A percentile compares a stretch with the other conserved stretches of the same genome.
Evolutionary conservation across 2,888 invertebrate genomes (phyloP).

Genomic region (Phengaris arion): DNA sequence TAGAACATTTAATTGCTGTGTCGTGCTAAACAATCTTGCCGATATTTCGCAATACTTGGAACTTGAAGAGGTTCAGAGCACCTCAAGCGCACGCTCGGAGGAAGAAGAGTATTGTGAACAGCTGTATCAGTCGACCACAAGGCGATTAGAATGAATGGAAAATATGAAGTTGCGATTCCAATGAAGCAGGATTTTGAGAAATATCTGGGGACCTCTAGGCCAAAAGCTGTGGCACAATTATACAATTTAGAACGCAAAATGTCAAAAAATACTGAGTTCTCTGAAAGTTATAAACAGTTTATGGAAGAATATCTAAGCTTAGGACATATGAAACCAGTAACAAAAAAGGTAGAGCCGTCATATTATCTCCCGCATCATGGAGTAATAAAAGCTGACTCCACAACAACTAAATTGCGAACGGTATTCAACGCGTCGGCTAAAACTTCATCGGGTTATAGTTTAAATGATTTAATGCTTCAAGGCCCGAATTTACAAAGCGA

Average conservation of each 20-base stretch:
- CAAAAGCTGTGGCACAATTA: neutral
- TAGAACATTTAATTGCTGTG: too few species aligned
- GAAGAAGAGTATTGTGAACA: neutral
- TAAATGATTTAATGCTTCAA: constrained; percentile 17
- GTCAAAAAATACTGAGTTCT: constrained; percentile 5
- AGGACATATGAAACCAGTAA: constrained; percentile 16
- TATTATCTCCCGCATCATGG: constrained; percentile 23
- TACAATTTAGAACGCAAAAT: constrained; percentile 15
- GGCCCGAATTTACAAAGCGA: constrained; percentile 1
- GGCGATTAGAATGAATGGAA: too few species aligned
- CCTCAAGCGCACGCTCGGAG: too few species aligned
- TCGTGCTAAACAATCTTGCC: too few species aligned
- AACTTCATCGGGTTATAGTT: constrained; percentile 22
- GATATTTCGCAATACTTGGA: neutral
- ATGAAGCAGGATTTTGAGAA: too few species aligned
- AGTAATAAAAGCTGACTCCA: constrained; percentile 27
- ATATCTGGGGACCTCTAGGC: too few species aligned
- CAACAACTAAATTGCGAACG: constrained; percentile 25
- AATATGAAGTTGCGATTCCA: too few species aligned
- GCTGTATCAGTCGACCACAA: too few species aligned
- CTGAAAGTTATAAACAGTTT: constrained; percentile 17
- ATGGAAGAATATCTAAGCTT: constrained; percentile 25
- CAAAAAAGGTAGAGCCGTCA: constrained; percentile 17
- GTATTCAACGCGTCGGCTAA: constrained; percentile 27
- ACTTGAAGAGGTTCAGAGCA: neutral